These are phyloP conservation scores for Bombyx mandarina DNA, from an alignment of 1,140 invertebrate species.

Conservation along the genomic window DNA sequence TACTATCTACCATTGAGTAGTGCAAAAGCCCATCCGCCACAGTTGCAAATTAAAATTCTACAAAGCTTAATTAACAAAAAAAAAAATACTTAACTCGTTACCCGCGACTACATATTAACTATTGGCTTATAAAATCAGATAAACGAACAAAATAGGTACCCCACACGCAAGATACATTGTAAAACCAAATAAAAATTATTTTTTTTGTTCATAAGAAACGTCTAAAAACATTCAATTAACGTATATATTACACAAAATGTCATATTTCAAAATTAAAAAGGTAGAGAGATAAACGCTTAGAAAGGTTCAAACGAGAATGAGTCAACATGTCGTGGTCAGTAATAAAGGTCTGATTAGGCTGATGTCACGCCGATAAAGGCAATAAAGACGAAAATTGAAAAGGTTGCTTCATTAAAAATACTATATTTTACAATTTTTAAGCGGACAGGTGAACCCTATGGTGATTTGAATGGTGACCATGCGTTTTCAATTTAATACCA, in stretches of 20 bases:
- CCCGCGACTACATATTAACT: too few species aligned
- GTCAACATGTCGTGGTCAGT: slow-evolving; percentile 30
- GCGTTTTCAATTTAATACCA: background rate
- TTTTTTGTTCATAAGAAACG: slow-evolving; percentile 16
- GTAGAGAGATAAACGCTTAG: slow-evolving; percentile 39
- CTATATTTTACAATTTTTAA: slow-evolving; percentile 68
- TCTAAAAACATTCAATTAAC: slow-evolving; percentile 30
- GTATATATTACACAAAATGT: slow-evolving; percentile 20
- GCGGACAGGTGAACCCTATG: slow-evolving; percentile 56
- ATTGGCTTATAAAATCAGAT: too few species aligned
- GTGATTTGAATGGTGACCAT: slow-evolving; percentile 30
- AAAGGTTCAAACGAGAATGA: slow-evolving; percentile 36
- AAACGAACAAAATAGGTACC: too few species aligned
- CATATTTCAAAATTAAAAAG: slow-evolving; percentile 35
- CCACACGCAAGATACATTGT: too few species aligned
- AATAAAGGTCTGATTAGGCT: slow-evolving; percentile 48
- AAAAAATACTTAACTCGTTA: too few species aligned
- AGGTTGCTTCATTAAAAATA: slow-evolving; percentile 56
- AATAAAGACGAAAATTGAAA: slow-evolving; percentile 66
- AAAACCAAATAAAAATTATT: too few species aligned
- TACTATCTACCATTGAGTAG: too few species aligned
- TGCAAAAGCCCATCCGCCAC: too few species aligned
- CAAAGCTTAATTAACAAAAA: too few species aligned
- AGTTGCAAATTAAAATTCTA: too few species aligned
- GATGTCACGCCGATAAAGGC: slow-evolving; percentile 68